Conservation (phyloP, 2,888 invertebrate species). For the Netelia fuscicornis region DNA sequence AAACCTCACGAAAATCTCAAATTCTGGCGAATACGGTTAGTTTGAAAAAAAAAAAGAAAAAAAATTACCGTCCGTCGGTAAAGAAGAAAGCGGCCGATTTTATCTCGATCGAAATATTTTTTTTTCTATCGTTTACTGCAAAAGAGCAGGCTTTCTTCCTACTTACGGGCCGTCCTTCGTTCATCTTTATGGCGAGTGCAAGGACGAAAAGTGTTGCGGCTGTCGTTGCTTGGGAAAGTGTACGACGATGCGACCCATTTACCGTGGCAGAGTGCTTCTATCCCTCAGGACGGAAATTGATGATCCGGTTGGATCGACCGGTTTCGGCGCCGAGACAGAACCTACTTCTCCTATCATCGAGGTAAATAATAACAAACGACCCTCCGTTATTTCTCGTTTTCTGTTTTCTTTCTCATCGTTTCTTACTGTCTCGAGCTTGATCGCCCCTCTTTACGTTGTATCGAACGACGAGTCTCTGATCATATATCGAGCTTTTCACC, state of each 20-base stretch:
- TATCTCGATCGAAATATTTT: neutral
- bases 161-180: conserved; percentile 93
- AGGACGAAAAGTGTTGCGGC: conserved; percentile 64
- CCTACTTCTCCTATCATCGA: conserved; percentile 85
- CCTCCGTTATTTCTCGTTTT: neutral
- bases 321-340: conserved; percentile 85
- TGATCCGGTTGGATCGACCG: conserved; percentile 84
- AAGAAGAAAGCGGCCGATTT: neutral
- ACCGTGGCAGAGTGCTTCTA: conserved; percentile 91
- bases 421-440: neutral
- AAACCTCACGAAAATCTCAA: conserved; percentile 87
- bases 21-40: conserved; percentile 87
- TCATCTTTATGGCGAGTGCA: conserved; percentile 89
- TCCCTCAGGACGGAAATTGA: conserved; percentile 89
- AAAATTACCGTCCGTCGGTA: neutral
- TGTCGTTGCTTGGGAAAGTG: conserved; percentile 73
- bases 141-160: conserved; percentile 89
- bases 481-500: too few species aligned
- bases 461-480: too few species aligned
- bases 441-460: too few species aligned
- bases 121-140: conserved; percentile 4
- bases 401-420: neutral
- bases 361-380: conserved; percentile 78
- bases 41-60: neutral
- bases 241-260: conserved; percentile 81